A percentile compares a stretch with the other conserved stretches of the same genome.
These are phyloP conservation scores for Dreissena polymorpha DNA, from an alignment of 1,140 invertebrate genomes.

Conservation along the genomic window DNA sequence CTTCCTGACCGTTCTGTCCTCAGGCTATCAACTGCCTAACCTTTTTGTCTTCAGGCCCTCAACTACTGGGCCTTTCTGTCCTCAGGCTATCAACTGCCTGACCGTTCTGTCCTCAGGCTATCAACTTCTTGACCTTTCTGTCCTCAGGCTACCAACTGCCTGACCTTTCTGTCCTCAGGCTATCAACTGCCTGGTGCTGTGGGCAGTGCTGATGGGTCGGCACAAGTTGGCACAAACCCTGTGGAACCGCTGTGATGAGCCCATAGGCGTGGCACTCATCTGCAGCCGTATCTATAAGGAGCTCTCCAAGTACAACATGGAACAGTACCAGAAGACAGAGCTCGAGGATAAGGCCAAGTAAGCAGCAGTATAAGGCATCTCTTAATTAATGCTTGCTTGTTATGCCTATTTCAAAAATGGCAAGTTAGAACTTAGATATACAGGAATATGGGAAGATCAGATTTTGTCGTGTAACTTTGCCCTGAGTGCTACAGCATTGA, in stretches of 20 bases:
- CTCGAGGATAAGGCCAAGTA: slow-evolving; percentile 67
- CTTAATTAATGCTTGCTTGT: neutral
- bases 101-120: too few relatives aligned
- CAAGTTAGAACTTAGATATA: too few relatives aligned
- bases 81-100: too few relatives aligned
- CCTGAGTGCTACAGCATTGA: too few relatives aligned
- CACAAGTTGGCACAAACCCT: slow-evolving; percentile 78
- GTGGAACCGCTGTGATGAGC: slow-evolving; percentile 80
- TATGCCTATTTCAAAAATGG: too few relatives aligned
- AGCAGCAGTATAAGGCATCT: slow-evolving; percentile 6
- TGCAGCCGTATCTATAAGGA: slow-evolving; percentile 69
- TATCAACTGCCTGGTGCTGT: slow-evolving; percentile 75
- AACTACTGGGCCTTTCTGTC: too few relatives aligned
- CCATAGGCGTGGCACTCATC: slow-evolving; percentile 79
- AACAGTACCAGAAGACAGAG: slow-evolving; percentile 62
- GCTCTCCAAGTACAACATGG: slow-evolving; percentile 62
- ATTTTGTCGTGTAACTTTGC: neutral
- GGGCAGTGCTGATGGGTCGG: slow-evolving; percentile 78
- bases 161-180: slow-evolving; percentile 60
- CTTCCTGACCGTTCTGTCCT: too few relatives aligned
- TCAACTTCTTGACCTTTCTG: too few relatives aligned
- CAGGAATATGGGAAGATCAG: neutral
- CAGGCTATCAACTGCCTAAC: too few relatives aligned
- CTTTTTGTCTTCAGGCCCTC: too few relatives aligned
- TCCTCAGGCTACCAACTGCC: too few relatives aligned